Conservation (phyloP, 1,140 invertebrate species). For the Helicoverpa zea region DNA sequence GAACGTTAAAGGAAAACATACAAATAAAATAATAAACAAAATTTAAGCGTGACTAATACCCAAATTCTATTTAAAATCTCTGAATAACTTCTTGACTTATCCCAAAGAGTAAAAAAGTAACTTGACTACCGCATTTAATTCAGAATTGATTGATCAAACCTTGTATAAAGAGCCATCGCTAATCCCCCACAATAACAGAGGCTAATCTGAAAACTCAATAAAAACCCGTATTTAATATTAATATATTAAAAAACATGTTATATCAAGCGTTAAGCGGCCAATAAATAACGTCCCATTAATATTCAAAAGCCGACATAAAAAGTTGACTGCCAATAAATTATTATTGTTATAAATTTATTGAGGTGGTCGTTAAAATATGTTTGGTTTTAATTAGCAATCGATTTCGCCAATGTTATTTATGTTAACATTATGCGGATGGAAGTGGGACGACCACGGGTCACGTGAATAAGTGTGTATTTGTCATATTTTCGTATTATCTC, state of each 20-base stretch:
- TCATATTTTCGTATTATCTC: background rate
- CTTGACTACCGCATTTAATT: constrained; percentile 1
- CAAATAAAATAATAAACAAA: too few species aligned
- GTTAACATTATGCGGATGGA: constrained; percentile 48
- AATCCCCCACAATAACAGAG: background rate
- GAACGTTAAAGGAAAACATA: too few species aligned
- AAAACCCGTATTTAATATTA: constrained; percentile 30
- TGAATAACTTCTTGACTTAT: background rate
- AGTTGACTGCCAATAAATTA: constrained; percentile 58
- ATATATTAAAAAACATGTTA: constrained; percentile 37
- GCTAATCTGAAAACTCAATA: constrained; percentile 27
- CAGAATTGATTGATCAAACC: constrained; percentile 13
- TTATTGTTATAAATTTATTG: constrained; percentile 57
- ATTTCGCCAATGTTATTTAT: constrained; percentile 62
- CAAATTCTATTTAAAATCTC: background rate
- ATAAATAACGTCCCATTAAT: constrained; percentile 58
- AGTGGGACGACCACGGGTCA: constrained; percentile 39
- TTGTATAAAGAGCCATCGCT: background rate
- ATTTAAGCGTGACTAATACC: background rate
- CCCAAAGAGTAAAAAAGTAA: background rate
- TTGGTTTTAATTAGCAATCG: constrained; percentile 64
- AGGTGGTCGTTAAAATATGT: constrained; percentile 60
- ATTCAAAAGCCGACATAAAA: constrained; percentile 56
- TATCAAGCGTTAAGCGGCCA: constrained; percentile 33
- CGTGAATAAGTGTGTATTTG: constrained; percentile 17